Base-by-base conservation (phyloP, 1,140 invertebrate species). In the Chlorops oryzae region DNA sequence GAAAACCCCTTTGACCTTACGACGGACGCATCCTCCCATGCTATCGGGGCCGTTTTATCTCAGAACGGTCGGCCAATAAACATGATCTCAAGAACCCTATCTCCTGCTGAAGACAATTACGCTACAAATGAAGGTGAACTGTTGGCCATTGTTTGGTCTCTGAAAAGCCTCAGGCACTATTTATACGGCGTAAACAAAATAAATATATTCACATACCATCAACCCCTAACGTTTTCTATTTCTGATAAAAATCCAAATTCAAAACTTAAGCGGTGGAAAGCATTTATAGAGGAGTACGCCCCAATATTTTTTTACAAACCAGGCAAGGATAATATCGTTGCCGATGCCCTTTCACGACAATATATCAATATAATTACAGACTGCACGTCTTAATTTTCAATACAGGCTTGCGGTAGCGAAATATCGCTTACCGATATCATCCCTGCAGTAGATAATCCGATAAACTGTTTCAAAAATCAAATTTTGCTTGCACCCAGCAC, bases 221-320 rank as follows among this genome's bases (percentile, higher is more conserved):
- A 43, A 43, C 12, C 3, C 9, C 23, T 43, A 2, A 43, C 22
- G 9, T 43, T 5, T 43, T 43, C 22, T 3, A 43, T 43, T 13
- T 43, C 22, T n/a, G 41, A 27, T 5, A 43, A 43, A 25, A 25
- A 24, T 25, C 9, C 22, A 10, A n/a, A n/a, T 13, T 21, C 24
- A 1, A 25, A 43, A 43, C 12, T 9, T n/a, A 61, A 73, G 0
- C 52, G 76, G 18, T 81, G 78, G 78, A 46, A 70, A 34, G 24
- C 79, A 10, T 61, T 72, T 52, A 44, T 81, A 20, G 72, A 75
- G 60, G 73, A 75, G 28, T 27, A 39, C 17, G 10, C 22, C 7
- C 35, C 46, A 13, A 48, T 23, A 13, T 47, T 47, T 15, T 6
- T 35, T 24, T 47, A 47, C 15, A 47, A 38, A 10, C 45, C 20